Evolutionary conservation across 2,113 vertebrate genomes (phyloP).

Genomic region (Oceanites oceanicus): DNA sequence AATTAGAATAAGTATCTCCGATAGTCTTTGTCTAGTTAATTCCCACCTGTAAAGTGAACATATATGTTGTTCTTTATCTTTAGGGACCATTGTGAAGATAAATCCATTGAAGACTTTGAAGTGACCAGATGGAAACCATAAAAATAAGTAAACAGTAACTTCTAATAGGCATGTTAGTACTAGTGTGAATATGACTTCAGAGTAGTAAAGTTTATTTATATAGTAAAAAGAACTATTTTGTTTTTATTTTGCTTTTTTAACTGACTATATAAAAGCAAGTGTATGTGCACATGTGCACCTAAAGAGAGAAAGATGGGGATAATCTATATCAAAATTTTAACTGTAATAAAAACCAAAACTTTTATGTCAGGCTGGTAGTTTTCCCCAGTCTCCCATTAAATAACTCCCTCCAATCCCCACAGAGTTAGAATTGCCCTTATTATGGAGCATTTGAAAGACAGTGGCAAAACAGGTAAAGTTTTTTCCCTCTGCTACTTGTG

Average conservation of each 20-base stretch:
- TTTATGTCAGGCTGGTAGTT: background rate
- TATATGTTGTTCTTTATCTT: background rate
- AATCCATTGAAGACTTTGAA: background rate
- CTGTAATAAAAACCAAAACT: background rate
- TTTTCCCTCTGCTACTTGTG: background rate
- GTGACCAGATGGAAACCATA: background rate
- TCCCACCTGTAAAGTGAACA: background rate
- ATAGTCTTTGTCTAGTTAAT: background rate
- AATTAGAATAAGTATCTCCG: background rate
- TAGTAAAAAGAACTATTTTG: background rate
- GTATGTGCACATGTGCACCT: background rate
- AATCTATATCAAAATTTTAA: background rate
- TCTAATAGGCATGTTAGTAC: background rate
- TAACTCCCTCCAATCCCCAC: background rate
- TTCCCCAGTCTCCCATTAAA: background rate
- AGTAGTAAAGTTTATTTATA: background rate
- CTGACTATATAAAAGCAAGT: background rate
- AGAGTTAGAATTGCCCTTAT: background rate
- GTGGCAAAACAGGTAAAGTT: background rate
- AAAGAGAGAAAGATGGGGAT: background rate
- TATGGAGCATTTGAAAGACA: background rate
- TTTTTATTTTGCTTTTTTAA: background rate
- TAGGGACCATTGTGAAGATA: background rate
- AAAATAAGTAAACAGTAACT: background rate
- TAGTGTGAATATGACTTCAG: background rate